These are phyloP conservation scores for Phasia obesa DNA, from an alignment of 2,888 invertebrate species.

Conservation along the genomic window DNA sequence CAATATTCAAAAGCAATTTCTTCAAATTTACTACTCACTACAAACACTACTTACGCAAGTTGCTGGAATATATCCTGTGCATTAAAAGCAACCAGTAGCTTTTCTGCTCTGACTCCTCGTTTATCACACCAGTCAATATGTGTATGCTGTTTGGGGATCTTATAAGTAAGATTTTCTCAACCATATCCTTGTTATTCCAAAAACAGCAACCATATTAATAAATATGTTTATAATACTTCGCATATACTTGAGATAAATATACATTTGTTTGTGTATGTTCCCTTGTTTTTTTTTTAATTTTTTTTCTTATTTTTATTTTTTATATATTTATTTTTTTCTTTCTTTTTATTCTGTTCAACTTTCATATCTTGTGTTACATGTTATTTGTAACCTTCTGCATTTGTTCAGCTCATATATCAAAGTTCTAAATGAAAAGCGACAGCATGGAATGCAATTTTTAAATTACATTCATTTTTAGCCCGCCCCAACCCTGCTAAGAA, in stretches of 20 bases:
- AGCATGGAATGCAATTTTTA: conserved; percentile 81
- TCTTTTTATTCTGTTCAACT: conserved; percentile 28
- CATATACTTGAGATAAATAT: conserved; percentile 35
- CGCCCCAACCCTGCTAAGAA: neutral
- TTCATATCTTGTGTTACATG: conserved; percentile 68
- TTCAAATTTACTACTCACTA: conserved; percentile 36
- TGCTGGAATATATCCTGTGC: neutral
- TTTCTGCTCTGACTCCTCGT: conserved; percentile 25
- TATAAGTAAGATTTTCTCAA: conserved; percentile 38
- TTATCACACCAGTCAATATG: conserved; percentile 36
- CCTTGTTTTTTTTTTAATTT: conserved; percentile 4
- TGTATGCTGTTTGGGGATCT: conserved; percentile 39
- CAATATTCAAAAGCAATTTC: conserved; percentile 60
- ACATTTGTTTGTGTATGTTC: conserved; percentile 6
- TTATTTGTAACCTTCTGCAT: conserved; percentile 67
- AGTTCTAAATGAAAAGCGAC: conserved; percentile 79
- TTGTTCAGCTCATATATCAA: conserved; percentile 76
- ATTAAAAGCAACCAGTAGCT: conserved; percentile 56
- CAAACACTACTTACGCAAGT: neutral
- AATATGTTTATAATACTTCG: conserved; percentile 36
- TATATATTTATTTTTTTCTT: conserved; percentile 10
- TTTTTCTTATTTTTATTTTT: conserved; percentile 5
- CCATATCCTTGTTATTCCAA: conserved; percentile 43
- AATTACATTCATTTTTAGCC: conserved; percentile 77
- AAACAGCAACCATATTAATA: conserved; percentile 49